These are phyloP conservation scores for Danio kyathit DNA, from an alignment of 2,797 vertebrate genomes.

Conservation along the genomic window DNA sequence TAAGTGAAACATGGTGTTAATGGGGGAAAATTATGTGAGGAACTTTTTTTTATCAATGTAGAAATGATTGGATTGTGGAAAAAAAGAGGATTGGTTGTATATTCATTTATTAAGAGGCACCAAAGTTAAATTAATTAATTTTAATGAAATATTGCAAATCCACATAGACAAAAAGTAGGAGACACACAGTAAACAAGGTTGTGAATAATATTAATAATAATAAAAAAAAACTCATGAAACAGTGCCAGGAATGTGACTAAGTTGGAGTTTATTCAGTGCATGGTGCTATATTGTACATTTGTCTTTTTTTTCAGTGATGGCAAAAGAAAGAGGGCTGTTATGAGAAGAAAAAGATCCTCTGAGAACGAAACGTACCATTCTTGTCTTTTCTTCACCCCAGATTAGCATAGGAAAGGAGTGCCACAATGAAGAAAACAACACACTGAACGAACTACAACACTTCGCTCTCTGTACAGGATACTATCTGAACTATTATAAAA, in stretches of 20 bases:
- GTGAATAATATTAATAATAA: neutral
- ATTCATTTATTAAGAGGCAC: no score
- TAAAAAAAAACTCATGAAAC: slow-evolving; percentile 16
- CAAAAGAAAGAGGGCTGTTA: slow-evolving; percentile 47
- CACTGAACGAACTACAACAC: slow-evolving; percentile 59
- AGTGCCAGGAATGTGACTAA: slow-evolving; percentile 50
- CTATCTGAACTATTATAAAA: slow-evolving; percentile 66
- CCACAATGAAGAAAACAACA: slow-evolving; percentile 59
- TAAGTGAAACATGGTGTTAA: neutral
- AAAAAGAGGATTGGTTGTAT: neutral
- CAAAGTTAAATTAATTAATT: neutral
- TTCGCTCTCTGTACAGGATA: slow-evolving; percentile 66
- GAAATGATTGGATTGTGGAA: neutral
- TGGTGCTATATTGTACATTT: slow-evolving; percentile 66
- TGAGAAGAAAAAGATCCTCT: slow-evolving; percentile 58
- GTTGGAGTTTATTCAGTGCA: slow-evolving; percentile 69
- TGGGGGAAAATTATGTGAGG: neutral
- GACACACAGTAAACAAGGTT: neutral
- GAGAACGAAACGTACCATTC: slow-evolving; percentile 41
- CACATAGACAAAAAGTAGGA: neutral
- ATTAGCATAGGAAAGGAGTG: slow-evolving; percentile 47
- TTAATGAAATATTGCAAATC: neutral
- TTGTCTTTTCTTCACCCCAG: slow-evolving; percentile 43
- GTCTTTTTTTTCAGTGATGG: slow-evolving; percentile 48
- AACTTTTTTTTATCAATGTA: neutral